Base-by-base conservation (phyloP, 2,888 invertebrate genomes). In the Dorcus parallelipipedus region DNA sequence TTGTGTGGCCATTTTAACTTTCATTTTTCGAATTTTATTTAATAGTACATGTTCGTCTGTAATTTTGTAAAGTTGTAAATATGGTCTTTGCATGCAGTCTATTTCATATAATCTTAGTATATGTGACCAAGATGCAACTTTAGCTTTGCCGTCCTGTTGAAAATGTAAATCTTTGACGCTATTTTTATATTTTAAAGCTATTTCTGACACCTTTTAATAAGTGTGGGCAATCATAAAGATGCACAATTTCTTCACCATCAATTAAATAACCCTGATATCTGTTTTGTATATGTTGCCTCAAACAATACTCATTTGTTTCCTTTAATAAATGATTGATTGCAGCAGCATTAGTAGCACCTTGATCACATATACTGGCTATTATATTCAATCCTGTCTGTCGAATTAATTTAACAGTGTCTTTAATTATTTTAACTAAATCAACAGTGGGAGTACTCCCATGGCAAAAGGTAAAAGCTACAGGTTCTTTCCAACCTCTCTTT, bases 361-460 rank as follows among this genome's bases (percentile, higher is more conserved):
- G 69, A 54, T 72, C 70, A 59, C 64, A 69, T 26, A 70, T 62
- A 6, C 68, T 69, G 9, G 68, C 68, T n/a, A 69, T 56, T 23
- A 70, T 56, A n/a, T 49, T 49, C 4, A 71, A 53, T 1, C 69
- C 69, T 47, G 62, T 58, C 2, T 56, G 39, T 41, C 58, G 55
- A 23, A 63, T 49, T 38, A 49, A 42, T 58, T 52, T 58, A 40
- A 71, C 61, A 14, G 66, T 50, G 8, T 40, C 43, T 38, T 62
- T 63, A 23, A 67, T 54, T 9, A 61, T 38, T 38, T 45, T 48
- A 10, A 62, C 59, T 49, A 69, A 45, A 10, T 64, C 56, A 2
- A 48, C 38, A 33, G 61, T 49, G 47, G 52, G 45, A n/a, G 59
- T 64, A 9, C 62, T 61, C 3, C 51, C 52, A 53, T 58, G 55